Evolutionary conservation across 2,797 vertebrate species (phyloP).

Genomic region (Sebastes itinus): DNA sequence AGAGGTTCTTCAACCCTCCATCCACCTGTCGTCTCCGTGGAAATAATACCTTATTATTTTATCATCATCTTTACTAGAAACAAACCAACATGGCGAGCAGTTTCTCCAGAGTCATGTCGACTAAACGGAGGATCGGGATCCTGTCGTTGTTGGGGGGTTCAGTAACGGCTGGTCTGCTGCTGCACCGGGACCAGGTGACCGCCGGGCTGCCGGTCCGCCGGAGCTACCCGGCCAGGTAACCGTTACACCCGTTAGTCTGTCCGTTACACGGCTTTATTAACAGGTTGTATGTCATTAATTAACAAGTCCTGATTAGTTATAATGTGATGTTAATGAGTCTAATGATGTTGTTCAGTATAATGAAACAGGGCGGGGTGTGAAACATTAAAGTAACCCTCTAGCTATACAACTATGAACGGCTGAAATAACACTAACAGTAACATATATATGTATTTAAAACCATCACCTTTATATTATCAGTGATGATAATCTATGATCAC

Average conservation of each 20-base stretch:
- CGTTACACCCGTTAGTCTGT: neutral
- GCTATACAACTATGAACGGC: neutral
- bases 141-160: conserved; percentile 91
- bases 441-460: neutral
- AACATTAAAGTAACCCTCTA: neutral
- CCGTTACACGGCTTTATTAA: neutral
- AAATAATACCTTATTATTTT: neutral
- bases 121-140: conserved; percentile 82
- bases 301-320: neutral
- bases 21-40: conserved; percentile 5
- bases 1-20: conserved; percentile 29
- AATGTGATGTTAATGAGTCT: too few relatives aligned
- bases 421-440: neutral
- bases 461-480: too few relatives aligned
- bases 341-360: neutral
- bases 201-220: conserved; percentile 84
- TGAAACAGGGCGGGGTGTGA: neutral
- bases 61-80: neutral
- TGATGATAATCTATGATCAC: too few relatives aligned
- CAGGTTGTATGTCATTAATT: neutral
- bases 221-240: conserved; percentile 93
- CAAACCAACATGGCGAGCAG: conserved; percentile 86
- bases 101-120: conserved; percentile 87
- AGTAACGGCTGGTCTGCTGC: conserved; percentile 85
- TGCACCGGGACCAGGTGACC: conserved; percentile 86